Conservation (phyloP, 1,140 invertebrate species). For the Halyomorpha halys region DNA sequence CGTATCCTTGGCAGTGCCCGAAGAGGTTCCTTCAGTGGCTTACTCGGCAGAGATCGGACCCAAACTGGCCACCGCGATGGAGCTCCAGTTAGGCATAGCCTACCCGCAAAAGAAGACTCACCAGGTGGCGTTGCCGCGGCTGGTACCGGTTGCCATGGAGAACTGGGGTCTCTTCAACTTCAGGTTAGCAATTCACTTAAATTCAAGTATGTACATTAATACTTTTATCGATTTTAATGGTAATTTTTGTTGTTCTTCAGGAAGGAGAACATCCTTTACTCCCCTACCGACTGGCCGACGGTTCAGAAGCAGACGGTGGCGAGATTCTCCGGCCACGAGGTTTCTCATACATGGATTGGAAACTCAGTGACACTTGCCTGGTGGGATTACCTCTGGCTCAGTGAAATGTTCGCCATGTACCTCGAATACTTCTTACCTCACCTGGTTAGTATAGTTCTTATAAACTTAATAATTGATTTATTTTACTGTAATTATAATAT, state of each 20-base stretch:
- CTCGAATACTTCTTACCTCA: conserved; percentile 38
- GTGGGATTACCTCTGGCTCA: conserved; percentile 58
- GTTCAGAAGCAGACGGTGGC: conserved; percentile 34
- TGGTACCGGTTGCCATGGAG: conserved; percentile 70
- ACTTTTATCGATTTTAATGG: neutral
- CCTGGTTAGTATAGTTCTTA: conserved; percentile 20
- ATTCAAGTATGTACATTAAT: neutral
- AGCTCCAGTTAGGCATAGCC: conserved; percentile 1
- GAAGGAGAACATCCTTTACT: conserved; percentile 25
- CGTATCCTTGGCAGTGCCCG: conserved; percentile 19
- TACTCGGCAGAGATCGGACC: conserved; percentile 23
- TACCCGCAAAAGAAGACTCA: conserved; percentile 42
- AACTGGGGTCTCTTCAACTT: conserved; percentile 76
- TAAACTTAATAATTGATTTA: neutral
- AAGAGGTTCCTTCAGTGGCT: conserved; percentile 4
- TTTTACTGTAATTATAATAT: too few species aligned
- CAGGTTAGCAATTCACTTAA: conserved; percentile 34
- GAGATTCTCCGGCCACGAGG: conserved; percentile 42
- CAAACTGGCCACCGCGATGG: conserved; percentile 11
- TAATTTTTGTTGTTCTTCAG: neutral
- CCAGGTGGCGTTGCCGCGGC: conserved; percentile 65
- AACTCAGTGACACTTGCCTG: conserved; percentile 54
- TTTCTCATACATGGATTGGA: conserved; percentile 51
- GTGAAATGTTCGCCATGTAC: conserved; percentile 58
- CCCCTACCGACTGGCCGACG: neutral